phyloP scores from a whole-genome alignment of 2,888 invertebrate species.

The Drosophila villosipedis region DNA sequence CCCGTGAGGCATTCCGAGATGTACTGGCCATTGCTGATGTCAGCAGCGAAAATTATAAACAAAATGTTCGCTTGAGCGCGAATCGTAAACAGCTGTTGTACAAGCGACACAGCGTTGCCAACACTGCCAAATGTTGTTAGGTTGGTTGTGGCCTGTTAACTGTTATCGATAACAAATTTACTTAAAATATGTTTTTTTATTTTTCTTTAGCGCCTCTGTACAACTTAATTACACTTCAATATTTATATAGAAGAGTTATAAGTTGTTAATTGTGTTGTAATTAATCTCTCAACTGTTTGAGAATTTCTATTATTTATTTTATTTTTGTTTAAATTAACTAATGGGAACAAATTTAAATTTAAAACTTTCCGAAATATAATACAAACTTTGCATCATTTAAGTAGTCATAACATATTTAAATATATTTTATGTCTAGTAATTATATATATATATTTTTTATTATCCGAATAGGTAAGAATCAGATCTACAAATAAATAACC shows the following conservation, averaged over 20 bases:
- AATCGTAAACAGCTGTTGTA: slow-evolving; percentile 9
- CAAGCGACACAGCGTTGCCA: slow-evolving; percentile 25
- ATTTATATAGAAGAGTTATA: neutral
- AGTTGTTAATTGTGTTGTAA: neutral
- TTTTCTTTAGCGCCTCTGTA: neutral
- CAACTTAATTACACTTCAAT: no score
- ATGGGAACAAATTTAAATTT: no score
- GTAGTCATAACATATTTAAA: neutral
- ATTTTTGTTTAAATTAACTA: neutral
- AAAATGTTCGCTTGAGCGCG: slow-evolving; percentile 23
- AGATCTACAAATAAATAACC: neutral
- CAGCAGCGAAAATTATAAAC: neutral
- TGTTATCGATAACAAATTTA: slow-evolving; percentile 26
- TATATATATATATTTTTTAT: neutral
- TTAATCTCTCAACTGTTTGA: neutral
- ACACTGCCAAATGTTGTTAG: neutral
- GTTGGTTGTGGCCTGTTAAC: neutral
- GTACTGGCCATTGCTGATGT: slow-evolving; percentile 60
- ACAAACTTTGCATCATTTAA: neutral
- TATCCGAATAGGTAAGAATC: neutral
- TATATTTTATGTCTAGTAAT: neutral
- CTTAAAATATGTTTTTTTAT: neutral
- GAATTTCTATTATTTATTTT: neutral
- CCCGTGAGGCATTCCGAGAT: slow-evolving; percentile 30
- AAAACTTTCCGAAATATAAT: neutral